These are phyloP conservation scores for Agapornis canus DNA, from an alignment of 2,797 vertebrate species.

Conservation along the genomic window DNA sequence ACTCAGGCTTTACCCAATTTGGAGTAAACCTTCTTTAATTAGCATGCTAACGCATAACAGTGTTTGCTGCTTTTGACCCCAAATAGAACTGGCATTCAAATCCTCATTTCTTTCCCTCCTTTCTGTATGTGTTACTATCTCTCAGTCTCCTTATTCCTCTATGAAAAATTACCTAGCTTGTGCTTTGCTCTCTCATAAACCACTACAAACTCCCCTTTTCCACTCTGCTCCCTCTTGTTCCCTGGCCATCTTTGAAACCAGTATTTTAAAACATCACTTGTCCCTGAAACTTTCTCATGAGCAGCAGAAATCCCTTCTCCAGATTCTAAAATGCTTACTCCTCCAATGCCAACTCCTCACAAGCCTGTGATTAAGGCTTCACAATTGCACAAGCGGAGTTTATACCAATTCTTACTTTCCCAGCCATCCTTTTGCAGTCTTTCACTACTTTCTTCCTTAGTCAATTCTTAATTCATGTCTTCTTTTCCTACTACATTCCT, in stretches of 20 bases:
- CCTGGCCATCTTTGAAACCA: neutral
- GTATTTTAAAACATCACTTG: neutral
- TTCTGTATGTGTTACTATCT: neutral
- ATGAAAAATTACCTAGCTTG: neutral
- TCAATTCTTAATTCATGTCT: rapidly evolving
- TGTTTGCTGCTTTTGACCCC: neutral
- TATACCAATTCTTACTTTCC: neutral
- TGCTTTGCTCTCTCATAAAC: neutral
- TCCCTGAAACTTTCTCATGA: neutral
- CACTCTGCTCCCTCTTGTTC: neutral
- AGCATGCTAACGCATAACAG: neutral
- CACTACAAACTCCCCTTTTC: neutral
- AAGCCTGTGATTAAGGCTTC: neutral
- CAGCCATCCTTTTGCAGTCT: neutral
- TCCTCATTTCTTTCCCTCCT: neutral
- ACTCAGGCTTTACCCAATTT: neutral
- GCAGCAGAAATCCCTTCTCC: neutral
- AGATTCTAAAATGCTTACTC: neutral
- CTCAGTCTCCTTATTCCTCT: neutral
- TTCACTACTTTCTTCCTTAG: neutral
- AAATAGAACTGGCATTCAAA: neutral
- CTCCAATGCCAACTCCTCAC: neutral
- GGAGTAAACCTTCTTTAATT: neutral
- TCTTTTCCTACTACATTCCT: neutral
- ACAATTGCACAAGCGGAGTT: neutral